Percentiles rank a stretch among this genome's conserved stretches.
These are phyloP conservation scores for Sternotherus odoratus DNA, from an alignment of 2,797 vertebrate genomes.

Conservation along the genomic window DNA sequence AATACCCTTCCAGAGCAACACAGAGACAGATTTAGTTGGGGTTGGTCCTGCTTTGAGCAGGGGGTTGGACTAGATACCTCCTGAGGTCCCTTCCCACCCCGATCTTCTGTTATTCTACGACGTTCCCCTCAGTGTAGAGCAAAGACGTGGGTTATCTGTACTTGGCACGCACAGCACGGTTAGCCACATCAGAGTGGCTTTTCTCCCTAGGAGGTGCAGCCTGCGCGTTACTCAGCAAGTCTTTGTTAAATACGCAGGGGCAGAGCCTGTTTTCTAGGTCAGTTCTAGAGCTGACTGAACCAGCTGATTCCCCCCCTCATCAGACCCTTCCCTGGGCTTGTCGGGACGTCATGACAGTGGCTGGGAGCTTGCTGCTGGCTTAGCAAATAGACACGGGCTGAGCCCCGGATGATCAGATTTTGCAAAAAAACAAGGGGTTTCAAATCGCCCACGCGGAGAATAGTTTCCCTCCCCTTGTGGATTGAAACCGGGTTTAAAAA, in stretches of 20 bases:
- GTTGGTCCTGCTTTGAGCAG: too few relatives aligned
- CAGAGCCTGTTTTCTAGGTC: background rate
- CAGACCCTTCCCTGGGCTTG: background rate
- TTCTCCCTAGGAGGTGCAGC: background rate
- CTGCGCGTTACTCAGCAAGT: background rate
- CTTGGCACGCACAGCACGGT: background rate
- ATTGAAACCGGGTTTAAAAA: background rate
- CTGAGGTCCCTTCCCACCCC: too few relatives aligned
- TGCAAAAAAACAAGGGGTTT: background rate
- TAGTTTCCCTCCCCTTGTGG: background rate
- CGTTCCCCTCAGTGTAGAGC: background rate
- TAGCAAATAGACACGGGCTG: background rate
- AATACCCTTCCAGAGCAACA: background rate
- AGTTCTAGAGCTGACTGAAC: background rate
- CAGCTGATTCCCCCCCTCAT: background rate
- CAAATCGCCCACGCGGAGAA: background rate
- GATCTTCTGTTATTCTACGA: too few relatives aligned
- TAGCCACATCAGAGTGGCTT: background rate
- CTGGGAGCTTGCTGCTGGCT: background rate
- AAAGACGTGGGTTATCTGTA: background rate
- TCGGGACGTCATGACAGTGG: background rate
- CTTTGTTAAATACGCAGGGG: background rate
- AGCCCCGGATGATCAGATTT: background rate
- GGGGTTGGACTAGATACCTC: too few relatives aligned
- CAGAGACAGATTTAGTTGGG: too few relatives aligned